phyloP scores from a whole-genome alignment of 2,888 invertebrate genomes.

The Nephrocerus scutellatus region DNA sequence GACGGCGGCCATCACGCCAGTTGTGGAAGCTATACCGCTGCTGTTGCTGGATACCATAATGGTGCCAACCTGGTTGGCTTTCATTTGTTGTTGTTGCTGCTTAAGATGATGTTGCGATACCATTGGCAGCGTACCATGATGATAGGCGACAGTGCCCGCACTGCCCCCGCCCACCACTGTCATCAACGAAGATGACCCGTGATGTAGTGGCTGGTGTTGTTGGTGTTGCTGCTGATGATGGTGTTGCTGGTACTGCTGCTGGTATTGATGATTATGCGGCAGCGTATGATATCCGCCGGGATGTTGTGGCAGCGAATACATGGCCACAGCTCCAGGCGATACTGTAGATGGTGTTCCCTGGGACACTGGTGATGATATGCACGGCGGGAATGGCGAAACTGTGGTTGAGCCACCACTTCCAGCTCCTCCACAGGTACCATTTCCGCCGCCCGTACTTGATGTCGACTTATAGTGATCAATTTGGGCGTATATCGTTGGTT shows the following conservation, averaged over 20 bases:
- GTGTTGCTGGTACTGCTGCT: slow-evolving; percentile 27
- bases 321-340: slow-evolving; percentile 45
- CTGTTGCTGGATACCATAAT: slow-evolving; percentile 40
- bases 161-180: slow-evolving; percentile 39
- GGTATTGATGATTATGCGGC: slow-evolving; percentile 44
- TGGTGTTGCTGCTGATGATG: slow-evolving; percentile 20
- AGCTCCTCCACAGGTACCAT: too few species aligned
- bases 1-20: slow-evolving; percentile 32
- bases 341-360: slow-evolving; percentile 45
- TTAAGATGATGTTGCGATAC: slow-evolving; percentile 41
- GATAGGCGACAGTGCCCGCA: too few species aligned
- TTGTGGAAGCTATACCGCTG: slow-evolving; percentile 34
- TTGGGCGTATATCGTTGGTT: slow-evolving; percentile 67
- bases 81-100: slow-evolving; percentile 34
- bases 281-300: slow-evolving; percentile 45
- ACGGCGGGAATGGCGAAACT: slow-evolving; percentile 46
- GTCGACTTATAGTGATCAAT: slow-evolving; percentile 60
- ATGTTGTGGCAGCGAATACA: slow-evolving; percentile 44
- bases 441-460: slow-evolving; percentile 23
- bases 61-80: slow-evolving; percentile 32
- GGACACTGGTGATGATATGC: slow-evolving; percentile 46
- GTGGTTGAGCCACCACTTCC: slow-evolving; percentile 25
- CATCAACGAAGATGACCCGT: slow-evolving; percentile 38
- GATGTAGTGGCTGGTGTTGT: slow-evolving; percentile 22
- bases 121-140: slow-evolving; percentile 35